Conservation (phyloP, 2,888 invertebrate genomes). For the Caenorhabditis drosophilae region DNA sequence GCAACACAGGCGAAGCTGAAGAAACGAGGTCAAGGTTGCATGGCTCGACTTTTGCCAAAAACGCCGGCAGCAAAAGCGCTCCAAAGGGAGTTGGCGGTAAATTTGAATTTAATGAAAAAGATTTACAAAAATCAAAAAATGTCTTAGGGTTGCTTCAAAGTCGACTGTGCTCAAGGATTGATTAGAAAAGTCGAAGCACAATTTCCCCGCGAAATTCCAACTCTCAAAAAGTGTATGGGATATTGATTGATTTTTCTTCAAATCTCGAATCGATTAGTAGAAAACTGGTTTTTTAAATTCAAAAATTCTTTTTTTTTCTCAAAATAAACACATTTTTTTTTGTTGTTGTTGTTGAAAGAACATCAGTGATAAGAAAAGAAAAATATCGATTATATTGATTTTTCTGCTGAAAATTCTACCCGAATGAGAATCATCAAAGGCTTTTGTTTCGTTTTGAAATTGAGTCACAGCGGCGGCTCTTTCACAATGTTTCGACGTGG, state of each 20-base stretch:
- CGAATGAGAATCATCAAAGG: too few relatives aligned
- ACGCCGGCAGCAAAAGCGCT: slow-evolving; percentile 12
- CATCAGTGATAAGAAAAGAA: too few relatives aligned
- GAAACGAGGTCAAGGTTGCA: slow-evolving; percentile 31
- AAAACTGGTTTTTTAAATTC: too few relatives aligned
- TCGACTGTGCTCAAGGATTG: slow-evolving; percentile 27
- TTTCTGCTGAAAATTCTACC: too few relatives aligned
- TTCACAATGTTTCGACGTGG: slow-evolving; percentile 25
- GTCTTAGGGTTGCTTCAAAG: slow-evolving; percentile 36
- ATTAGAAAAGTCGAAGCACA: slow-evolving; percentile 25
- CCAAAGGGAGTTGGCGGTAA: slow-evolving; percentile 27
- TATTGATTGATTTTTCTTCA: slow-evolving; percentile 21
- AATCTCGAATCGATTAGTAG: too few relatives aligned
- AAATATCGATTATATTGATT: too few relatives aligned
- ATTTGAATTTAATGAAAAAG: background rate
- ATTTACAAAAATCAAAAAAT: background rate
- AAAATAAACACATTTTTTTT: too few relatives aligned
- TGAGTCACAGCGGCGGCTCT: slow-evolving; percentile 26
- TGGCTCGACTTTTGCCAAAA: slow-evolving; percentile 28
- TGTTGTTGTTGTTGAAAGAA: too few relatives aligned
- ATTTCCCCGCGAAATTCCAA: slow-evolving; percentile 28
- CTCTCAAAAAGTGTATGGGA: slow-evolving; percentile 33
- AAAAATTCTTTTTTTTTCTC: too few relatives aligned
- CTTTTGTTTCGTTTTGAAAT: too few relatives aligned
- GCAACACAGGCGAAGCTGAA: slow-evolving; percentile 34